Conservation (phyloP, 1,140 invertebrate genomes). For the Nasonia longicornis region DNA sequence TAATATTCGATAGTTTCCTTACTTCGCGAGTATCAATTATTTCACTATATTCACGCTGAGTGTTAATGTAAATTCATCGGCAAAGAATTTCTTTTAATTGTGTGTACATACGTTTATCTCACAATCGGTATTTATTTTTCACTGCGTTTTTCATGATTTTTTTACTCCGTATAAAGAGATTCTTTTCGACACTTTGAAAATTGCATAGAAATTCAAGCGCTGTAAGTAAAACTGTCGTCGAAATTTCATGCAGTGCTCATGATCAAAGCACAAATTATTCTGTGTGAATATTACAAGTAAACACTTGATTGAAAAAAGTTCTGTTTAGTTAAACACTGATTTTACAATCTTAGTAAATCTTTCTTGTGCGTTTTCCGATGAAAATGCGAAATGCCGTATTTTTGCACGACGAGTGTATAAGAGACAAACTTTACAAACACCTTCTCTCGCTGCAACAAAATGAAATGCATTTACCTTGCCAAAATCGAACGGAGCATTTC, state of each 20-base stretch:
- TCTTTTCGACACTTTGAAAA: neutral
- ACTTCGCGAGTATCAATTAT: neutral
- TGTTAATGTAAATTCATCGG: neutral
- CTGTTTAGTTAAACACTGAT: neutral
- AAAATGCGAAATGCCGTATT: too few species aligned
- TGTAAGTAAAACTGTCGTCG: too few species aligned
- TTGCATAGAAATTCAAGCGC: neutral
- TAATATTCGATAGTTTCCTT: too few species aligned
- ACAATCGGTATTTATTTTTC: conserved; percentile 13
- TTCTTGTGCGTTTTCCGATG: neutral
- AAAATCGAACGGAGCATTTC: too few species aligned
- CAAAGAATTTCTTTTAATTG: too few species aligned
- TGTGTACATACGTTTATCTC: conserved; percentile 35
- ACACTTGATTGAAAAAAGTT: neutral
- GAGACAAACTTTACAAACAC: too few species aligned
- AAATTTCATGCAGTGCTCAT: neutral
- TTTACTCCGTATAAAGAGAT: neutral
- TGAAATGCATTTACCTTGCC: too few species aligned
- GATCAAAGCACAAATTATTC: neutral
- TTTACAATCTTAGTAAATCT: neutral
- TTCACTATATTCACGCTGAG: neutral
- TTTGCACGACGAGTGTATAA: too few species aligned
- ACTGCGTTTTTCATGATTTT: neutral
- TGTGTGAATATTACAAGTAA: neutral
- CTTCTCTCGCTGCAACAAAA: too few species aligned